Evolutionary conservation across 2,888 invertebrate genomes (phyloP), one percentile per base, ranked within the genome.

Genomic region (Lithosia quadra): DNA sequence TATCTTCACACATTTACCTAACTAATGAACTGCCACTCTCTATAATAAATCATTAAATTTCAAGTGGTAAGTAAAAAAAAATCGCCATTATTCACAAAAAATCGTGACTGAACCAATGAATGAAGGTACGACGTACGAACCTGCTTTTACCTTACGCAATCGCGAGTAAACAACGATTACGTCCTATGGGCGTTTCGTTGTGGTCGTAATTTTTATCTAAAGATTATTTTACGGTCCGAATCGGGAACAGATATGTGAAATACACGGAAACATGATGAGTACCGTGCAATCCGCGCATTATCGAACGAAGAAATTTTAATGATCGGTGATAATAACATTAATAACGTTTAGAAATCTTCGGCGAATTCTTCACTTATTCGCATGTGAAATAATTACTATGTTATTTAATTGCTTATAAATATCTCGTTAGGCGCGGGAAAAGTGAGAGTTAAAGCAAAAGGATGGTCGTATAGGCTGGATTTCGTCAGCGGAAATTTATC

Each of bases 181-280:
- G 69, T 69, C 72, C 74, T 69, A 70, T 72, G 67, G 65, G 63
- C 74, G 72, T 67, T 70, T 63, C 71, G 69, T 66, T 67, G 70
- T 64, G 69, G 63, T 60, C 71, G 72, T 76, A 74, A 76, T 71
- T 77, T 74, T 76, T 74, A 77, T 72, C 71, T 74, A 63, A 65
- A 68, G 63, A 71, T 70, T 73, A 53, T 73, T 80, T 74, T 64
- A 69, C 70, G 72, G 58, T 68, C 74, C 73, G 75, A 75, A 80
- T 78, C 77, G 77, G 74, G 75, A 74, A 73, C 78, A 67, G 72
- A 77, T 64, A 74, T 72, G 78, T 72, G 79, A 78, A 81, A 81
- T 73, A 81, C 60, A 70, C 77, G 79, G 80, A 80, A 77, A 73
- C 63, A 8, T 57, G 1, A 57, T 67, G 67, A 65, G 65, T 8